A percentile compares a stretch with the other conserved stretches of the same genome.
Conservation (phyloP, 2,888 invertebrate genomes). For the Tortrix viridana region DNA sequence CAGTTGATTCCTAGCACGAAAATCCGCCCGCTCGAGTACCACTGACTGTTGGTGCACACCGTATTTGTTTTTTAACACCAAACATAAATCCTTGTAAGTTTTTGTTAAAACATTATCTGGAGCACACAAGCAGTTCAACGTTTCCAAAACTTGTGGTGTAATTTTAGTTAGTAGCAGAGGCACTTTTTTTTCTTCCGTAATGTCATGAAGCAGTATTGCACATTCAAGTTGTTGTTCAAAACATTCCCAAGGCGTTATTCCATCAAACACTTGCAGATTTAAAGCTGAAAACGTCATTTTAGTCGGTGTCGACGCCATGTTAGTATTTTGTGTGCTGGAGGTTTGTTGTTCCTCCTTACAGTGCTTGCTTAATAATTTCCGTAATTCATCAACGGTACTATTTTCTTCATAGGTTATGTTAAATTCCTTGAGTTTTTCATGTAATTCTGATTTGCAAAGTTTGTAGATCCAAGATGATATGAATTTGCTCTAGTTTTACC, state of each 20-base stretch:
- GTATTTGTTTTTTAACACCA: background rate
- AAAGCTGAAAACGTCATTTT: no score
- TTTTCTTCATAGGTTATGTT: background rate
- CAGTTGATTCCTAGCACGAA: conserved; percentile 35
- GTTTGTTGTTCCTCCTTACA: background rate
- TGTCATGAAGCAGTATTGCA: conserved; percentile 36
- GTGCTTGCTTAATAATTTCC: background rate
- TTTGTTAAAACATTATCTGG: background rate
- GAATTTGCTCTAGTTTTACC: no score
- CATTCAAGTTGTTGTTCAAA: conserved; percentile 33
- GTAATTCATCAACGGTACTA: background rate
- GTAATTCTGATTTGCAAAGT: background rate
- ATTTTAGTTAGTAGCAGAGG: conserved; percentile 1
- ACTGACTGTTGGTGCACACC: background rate
- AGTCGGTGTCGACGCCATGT: no score
- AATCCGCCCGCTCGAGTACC: conserved; percentile 7
- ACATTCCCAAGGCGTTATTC: background rate
- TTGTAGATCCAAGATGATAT: background rate
- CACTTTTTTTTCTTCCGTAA: conserved; percentile 10
- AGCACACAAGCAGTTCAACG: conserved; percentile 1
- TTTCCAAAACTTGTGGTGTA: conserved; percentile 5
- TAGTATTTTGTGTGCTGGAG: background rate
- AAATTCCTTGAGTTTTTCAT: background rate
- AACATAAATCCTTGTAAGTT: background rate
- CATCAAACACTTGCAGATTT: background rate